A percentile compares a stretch with the other conserved stretches of the same genome.
These are phyloP conservation scores for Pseudochaenichthys georgianus DNA, from an alignment of 2,797 vertebrate species.

Conservation along the genomic window DNA sequence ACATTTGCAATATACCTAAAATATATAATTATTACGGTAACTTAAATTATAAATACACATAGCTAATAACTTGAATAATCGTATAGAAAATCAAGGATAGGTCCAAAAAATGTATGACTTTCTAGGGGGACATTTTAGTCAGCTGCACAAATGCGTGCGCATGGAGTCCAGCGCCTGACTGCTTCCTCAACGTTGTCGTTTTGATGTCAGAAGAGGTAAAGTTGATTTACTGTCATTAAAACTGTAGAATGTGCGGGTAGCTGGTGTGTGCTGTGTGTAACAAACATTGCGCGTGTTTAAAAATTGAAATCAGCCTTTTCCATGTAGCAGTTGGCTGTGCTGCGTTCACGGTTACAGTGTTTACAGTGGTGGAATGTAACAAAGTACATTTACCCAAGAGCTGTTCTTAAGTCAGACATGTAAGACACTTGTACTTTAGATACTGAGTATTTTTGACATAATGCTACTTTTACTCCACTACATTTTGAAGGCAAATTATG, in stretches of 20 bases:
- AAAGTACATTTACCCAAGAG: no score
- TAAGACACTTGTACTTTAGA: no score
- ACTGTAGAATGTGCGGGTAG: accelerated
- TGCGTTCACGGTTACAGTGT: background rate
- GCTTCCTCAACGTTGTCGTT: background rate
- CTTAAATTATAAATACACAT: background rate
- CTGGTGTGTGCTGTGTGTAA: background rate
- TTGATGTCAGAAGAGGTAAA: conserved; percentile 54
- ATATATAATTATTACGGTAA: no score
- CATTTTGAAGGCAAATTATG: no score
- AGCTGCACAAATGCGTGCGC: conserved; percentile 34
- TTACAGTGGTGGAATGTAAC: background rate
- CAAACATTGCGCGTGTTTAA: background rate
- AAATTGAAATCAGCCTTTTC: background rate
- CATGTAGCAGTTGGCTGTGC: background rate
- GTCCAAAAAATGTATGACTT: background rate
- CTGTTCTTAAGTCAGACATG: no score
- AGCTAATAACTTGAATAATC: accelerated
- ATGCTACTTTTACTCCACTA: no score
- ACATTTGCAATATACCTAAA: accelerated
- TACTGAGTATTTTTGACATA: no score
- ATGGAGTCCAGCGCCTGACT: background rate
- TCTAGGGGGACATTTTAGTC: conserved; percentile 43
- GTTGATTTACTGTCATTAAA: background rate
- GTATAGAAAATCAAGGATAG: background rate